Evolutionary conservation across 2,888 invertebrate species (phyloP), one percentile per base, ranked within the genome.

Genomic region (Candidula unifasciata): DNA sequence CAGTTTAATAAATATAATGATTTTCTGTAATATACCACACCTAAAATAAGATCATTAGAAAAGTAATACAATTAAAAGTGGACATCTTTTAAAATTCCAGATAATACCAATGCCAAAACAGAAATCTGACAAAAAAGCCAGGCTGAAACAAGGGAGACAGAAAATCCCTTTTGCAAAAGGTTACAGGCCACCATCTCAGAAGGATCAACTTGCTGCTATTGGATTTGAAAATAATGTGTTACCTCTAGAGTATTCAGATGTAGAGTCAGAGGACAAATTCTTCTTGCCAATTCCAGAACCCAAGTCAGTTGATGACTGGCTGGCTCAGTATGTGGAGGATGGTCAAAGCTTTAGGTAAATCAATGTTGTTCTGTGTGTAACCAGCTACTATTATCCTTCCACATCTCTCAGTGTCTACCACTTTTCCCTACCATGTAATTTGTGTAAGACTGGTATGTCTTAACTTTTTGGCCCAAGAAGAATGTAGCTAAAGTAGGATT

Each of bases 261-360:
- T 33, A 30, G 30, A 30, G 3, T 60, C 79, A 27, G 84, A 74
- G 13, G 52, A 44, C 0, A 80, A 85, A 52, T 91, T 90, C 85
- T 92, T 92, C 82, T 79, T 87, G 21, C 74, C 89, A 18, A 84
- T 93, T 35, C 91, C 91, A 16, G 85, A 86, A 21, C 92, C 93
- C 27, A 88, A 88, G 24, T 87, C 87, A 76, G 85, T 89, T 30
- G 90, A 91, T 87, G 93, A 93, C 84, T 93, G 93, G 93, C 81
- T 93, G 27, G 92, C 92, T 8, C 92, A 92, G 85, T 92, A 92
- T 85, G 88, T 89, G 77, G 93, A 92, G 82, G 90, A 90, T 37
- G 92, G 92, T 8, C 93, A 93, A 86, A 91, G 91, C 1, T 93
- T 89, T 66, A 84, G 79, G 83, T 80, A 78, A 74, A 54, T 30